Evolutionary conservation across 2,113 vertebrate species (phyloP).

Genomic region (Lates calcarifer): DNA sequence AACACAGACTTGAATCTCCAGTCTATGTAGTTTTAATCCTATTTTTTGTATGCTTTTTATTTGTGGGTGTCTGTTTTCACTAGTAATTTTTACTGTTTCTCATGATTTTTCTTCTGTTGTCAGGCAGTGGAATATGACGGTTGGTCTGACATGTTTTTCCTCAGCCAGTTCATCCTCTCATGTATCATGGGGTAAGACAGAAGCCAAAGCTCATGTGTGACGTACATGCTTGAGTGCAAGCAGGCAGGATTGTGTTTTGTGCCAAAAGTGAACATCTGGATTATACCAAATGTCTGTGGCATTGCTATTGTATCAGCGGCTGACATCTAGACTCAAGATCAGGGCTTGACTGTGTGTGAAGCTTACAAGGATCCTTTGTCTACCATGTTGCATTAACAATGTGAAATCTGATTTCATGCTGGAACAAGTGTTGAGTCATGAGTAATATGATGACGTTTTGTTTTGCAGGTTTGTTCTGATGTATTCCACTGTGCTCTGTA

Average conservation of each 20-base stretch:
- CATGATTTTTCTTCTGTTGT: background rate
- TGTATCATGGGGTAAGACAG: conserved; percentile 84
- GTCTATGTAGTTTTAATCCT: background rate
- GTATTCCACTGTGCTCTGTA: conserved; percentile 98
- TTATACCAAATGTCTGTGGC: background rate
- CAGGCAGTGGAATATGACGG: conserved; percentile 83
- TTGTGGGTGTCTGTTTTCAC: background rate
- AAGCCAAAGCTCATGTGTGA: background rate
- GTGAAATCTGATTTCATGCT: conserved; percentile 21
- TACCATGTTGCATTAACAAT: background rate
- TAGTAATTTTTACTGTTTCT: background rate
- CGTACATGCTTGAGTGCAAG: background rate
- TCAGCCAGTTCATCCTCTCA: conserved; percentile 81
- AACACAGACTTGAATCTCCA: background rate
- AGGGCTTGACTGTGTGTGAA: background rate
- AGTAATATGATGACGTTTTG: background rate
- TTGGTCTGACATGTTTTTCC: conserved; percentile 83
- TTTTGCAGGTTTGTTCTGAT: conserved; percentile 92
- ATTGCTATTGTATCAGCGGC: background rate
- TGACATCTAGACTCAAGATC: background rate
- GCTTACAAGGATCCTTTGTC: background rate
- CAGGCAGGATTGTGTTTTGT: background rate
- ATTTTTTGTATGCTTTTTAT: background rate
- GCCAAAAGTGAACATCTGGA: conserved; percentile 16
- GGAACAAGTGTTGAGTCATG: background rate